Base-by-base conservation (phyloP, 2,797 vertebrate genomes). In the Pseudocheirus occidentalis region DNA sequence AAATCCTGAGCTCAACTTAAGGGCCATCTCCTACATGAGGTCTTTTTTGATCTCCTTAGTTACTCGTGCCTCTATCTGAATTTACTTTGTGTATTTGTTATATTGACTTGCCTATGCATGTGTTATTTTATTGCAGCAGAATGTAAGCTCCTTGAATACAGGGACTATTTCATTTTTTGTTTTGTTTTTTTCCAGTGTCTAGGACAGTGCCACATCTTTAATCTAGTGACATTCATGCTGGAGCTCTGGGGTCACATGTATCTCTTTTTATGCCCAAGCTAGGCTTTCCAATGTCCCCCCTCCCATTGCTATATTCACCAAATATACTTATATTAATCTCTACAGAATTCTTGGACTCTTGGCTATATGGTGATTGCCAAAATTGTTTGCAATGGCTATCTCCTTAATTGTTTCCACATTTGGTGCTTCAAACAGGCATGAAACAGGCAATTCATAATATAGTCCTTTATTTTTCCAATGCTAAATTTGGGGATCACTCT, bases 361-460 rank as follows among this genome's bases (percentile, higher is more conserved):
- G 89, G 53, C 92, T 96, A 90, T 90, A 90, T 56, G 24, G 12
- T 55, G 29, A 96, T 94, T 93, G 55, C 87, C 92, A 62, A 29
- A 46, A 81, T 81, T 81, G 21, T 7, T 94, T 92, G 54, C 34
- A 54, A 31, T 91, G 94, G 10, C 21, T 94, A 1, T 91, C 87
- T 93, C 62, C 21, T 93, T 50, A 92, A 57, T 91, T 92, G 62
- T 59, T 90, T 96, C 93, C 46, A 50, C 28, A 34, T 92, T 91
- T 81, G 54, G n/a, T 58, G 56, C 62, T 96, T 93, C 90, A 55
- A 90, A 14, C 93, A 94, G 59, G 57, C 87, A 95, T 81, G 56
- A 90, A 95, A 57, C 89, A 31, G 56, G n/a, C 13, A 73, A 91
- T 92, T 95, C 57, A 90, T 56, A 93, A 89, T 94, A 55, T 57